Evolutionary conservation across 2,888 invertebrate genomes (phyloP), one percentile per base, ranked within the genome.

Genomic region (Agrilus biguttatus): DNA sequence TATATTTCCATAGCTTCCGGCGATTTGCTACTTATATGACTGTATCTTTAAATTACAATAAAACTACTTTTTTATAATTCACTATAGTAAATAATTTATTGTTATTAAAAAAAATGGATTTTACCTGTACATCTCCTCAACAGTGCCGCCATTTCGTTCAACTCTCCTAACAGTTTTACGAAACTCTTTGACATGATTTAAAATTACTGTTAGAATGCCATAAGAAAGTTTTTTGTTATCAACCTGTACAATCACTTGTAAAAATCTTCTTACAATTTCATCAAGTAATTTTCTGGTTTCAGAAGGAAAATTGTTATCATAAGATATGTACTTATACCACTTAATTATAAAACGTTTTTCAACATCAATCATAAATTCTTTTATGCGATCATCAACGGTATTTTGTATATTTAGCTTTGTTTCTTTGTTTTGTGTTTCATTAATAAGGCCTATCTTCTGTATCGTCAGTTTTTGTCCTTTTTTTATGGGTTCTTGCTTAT

Each of bases 181-280:
- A 55, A 76, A 80, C 53, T 80, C 80, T 52, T 78, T 79, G 14
- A 78, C 60, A 55, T 80, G 80, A 39, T 70, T 70, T 19, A 75
- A 64, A 36, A 76, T 60, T 42, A 80, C 66, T 39, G 74, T 72
- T 14, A 75, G 60, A 36, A 65, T 45, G 28, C 67, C 68, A 47
- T 70, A 65, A 10, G 63, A 52, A 33, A 71, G 49, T 45, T 61
- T 60, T 38, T 64, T 58, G 44, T 65, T 63, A 47, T 69, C 66
- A 35, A 71, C 58, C 44, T 60, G 51, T 36, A 59, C 49, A 44
- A 67, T 53, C 45, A 67, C 61, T 42, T 62, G 57, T 17, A 62
- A 55, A 17, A 71, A 51, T 47, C 64, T 62, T 34, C 55, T 55
- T 35, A 71, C 57, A 45, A 69, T 57, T 41, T 63, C 62, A 48